Percentiles rank a stretch among this genome's conserved stretches.
Evolutionary conservation across 1,140 invertebrate genomes (phyloP).

Genomic region (Sinonovacula constricta): DNA sequence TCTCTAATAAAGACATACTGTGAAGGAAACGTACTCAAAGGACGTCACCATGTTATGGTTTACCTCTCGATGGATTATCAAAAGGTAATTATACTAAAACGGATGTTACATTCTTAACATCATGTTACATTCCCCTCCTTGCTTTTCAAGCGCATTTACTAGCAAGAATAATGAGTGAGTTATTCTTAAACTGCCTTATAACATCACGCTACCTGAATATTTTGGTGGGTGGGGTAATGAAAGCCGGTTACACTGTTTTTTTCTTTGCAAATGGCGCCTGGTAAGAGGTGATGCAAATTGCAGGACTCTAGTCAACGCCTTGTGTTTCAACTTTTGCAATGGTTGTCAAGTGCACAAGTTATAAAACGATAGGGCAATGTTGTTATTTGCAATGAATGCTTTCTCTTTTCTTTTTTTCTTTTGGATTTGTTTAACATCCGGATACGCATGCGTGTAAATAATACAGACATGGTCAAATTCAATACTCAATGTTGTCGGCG

Average conservation of each 20-base stretch:
- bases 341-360: constrained; percentile 12
- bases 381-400: neutral
- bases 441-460: constrained; percentile 42
- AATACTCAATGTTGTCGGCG: no score
- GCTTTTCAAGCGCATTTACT: no score
- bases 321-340: neutral
- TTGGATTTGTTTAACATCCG: constrained; percentile 31
- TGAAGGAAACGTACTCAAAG: neutral
- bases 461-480: no score
- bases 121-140: no score
- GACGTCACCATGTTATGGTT: neutral
- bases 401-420: constrained; percentile 7
- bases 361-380: neutral
- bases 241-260: neutral
- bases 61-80: neutral
- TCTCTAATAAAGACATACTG: no score
- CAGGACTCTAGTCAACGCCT: neutral
- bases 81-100: neutral
- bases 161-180: no score
- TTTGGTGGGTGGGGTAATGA: no score
- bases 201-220: no score
- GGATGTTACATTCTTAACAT: no score
- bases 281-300: neutral
- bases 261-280: neutral
- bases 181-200: no score